phyloP scores from a whole-genome alignment of 1,140 invertebrate species.

The Ephestia elutella region DNA sequence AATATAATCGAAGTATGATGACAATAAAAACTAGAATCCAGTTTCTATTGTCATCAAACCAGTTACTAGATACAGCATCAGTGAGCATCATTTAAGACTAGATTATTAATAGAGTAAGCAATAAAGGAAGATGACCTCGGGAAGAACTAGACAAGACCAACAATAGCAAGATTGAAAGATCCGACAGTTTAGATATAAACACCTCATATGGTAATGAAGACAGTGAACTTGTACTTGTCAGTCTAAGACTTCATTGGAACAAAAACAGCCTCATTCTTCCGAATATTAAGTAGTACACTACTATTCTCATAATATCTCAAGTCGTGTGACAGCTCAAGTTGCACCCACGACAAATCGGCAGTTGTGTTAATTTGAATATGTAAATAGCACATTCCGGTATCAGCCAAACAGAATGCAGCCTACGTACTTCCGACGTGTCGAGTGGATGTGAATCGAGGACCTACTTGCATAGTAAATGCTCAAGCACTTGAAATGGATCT shows the following conservation, averaged over 20 bases:
- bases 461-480: background rate
- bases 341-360: background rate
- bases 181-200: background rate
- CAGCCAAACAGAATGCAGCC: background rate
- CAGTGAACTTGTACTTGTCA: background rate
- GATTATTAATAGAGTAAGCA: background rate
- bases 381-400: background rate
- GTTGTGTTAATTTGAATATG: constrained; percentile 2
- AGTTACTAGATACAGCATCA: too few relatives aligned
- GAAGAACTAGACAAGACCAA: too few relatives aligned
- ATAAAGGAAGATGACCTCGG: too few relatives aligned
- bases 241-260: too few relatives aligned
- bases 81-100: too few relatives aligned
- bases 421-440: constrained; percentile 25
- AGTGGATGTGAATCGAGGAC: constrained; percentile 3
- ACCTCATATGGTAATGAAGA: background rate
- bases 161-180: too few relatives aligned
- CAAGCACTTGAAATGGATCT: background rate
- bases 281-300: background rate
- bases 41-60: too few relatives aligned
- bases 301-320: background rate
- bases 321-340: background rate
- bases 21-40: background rate
- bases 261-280: background rate
- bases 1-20: background rate